These are phyloP conservation scores for Crematogaster levior DNA, from an alignment of 2,888 invertebrate genomes.

Conservation along the genomic window DNA sequence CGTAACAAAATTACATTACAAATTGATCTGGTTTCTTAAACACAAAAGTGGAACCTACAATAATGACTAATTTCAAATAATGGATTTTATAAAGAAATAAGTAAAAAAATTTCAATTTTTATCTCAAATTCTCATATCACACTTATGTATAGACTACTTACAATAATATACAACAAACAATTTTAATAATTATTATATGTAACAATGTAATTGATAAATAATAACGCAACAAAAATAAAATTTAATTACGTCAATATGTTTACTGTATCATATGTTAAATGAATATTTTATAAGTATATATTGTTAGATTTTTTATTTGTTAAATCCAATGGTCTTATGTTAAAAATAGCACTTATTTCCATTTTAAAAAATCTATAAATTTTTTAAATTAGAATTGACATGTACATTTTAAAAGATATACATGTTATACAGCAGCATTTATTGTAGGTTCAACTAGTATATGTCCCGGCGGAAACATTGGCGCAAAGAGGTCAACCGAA, in stretches of 20 bases:
- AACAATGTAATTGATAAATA: background rate
- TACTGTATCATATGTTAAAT: background rate
- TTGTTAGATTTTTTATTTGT: background rate
- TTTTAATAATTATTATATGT: constrained; percentile 10
- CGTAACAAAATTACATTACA: background rate
- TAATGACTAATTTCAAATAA: background rate
- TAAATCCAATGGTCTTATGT: background rate
- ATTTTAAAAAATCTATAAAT: background rate
- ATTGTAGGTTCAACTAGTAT: constrained; percentile 91
- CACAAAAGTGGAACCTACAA: background rate
- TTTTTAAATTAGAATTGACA: background rate
- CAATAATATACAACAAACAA: background rate
- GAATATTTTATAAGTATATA: background rate
- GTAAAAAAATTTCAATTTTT: background rate
- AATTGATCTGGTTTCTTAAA: constrained; percentile 11
- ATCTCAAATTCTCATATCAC: background rate
- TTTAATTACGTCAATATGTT: background rate
- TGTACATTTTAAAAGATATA: background rate
- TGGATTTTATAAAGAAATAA: background rate
- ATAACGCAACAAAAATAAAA: background rate
- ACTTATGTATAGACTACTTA: background rate
- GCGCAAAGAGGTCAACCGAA: constrained; percentile 86
- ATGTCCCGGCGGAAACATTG: constrained; percentile 93
- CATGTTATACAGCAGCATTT: background rate
- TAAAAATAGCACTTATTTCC: background rate